These are phyloP conservation scores for Andrena dorsata DNA, from an alignment of 2,888 invertebrate genomes.

Conservation along the genomic window DNA sequence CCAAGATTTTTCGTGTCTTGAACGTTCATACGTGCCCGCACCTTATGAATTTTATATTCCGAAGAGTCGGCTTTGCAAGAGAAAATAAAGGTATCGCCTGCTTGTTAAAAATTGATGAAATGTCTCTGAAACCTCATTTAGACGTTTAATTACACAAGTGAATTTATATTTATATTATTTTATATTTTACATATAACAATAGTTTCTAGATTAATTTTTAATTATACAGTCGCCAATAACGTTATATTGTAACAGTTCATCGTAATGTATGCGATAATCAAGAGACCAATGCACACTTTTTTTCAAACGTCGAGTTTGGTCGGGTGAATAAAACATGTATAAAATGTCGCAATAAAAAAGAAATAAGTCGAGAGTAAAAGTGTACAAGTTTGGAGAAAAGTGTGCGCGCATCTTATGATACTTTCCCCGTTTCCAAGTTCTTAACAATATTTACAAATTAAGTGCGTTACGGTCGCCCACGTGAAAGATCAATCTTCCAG, in stretches of 20 bases:
- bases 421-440: constrained; percentile 41
- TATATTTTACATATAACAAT: constrained; percentile 58
- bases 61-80: constrained; percentile 62
- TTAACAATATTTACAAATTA: constrained; percentile 69
- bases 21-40: constrained; percentile 51
- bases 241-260: constrained; percentile 52
- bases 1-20: constrained; percentile 41
- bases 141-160: constrained; percentile 20
- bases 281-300: constrained; percentile 48
- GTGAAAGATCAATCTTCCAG: constrained; percentile 65
- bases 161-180: constrained; percentile 43
- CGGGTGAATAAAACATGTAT: constrained; percentile 28
- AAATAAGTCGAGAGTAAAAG: constrained; percentile 21
- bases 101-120: constrained; percentile 64
- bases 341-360: constrained; percentile 50
- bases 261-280: constrained; percentile 43
- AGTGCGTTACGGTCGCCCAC: constrained; percentile 39
- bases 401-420: constrained; percentile 34
- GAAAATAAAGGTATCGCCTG: constrained; percentile 70
- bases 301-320: constrained; percentile 39
- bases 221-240: constrained; percentile 52
- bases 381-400: constrained; percentile 58
- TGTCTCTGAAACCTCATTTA: constrained; percentile 22
- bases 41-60: constrained; percentile 70
- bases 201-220: constrained; percentile 51